phyloP scores from a whole-genome alignment of 2,888 invertebrate species.

The Drosophila colorata region DNA sequence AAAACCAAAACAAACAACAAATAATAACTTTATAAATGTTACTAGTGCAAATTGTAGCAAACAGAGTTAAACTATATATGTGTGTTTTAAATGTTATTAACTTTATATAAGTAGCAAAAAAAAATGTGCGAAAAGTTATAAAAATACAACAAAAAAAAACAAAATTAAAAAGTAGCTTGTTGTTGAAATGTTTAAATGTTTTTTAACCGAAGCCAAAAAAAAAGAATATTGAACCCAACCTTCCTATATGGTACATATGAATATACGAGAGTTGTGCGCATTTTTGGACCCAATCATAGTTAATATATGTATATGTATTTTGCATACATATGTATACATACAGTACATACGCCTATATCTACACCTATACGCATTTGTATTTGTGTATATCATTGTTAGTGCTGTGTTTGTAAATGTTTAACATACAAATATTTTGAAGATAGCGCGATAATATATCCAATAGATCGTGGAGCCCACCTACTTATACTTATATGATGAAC shows the following conservation, averaged over 20 bases:
- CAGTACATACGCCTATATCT: slow-evolving; percentile 32
- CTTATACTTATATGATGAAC: slow-evolving; percentile 39
- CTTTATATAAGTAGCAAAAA: slow-evolving; percentile 47
- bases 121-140: slow-evolving; percentile 29
- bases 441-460: slow-evolving; percentile 26
- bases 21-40: slow-evolving; percentile 72
- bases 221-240: slow-evolving; percentile 21
- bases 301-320: slow-evolving; percentile 22
- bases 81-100: slow-evolving; percentile 79
- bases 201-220: slow-evolving; percentile 55
- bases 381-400: slow-evolving; percentile 67
- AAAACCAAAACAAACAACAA: slow-evolving; percentile 22
- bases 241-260: slow-evolving; percentile 27
- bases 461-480: slow-evolving; percentile 74
- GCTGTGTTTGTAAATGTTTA: slow-evolving; percentile 71
- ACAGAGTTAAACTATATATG: slow-evolving; percentile 64
- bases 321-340: slow-evolving; percentile 21
- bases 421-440: slow-evolving; percentile 34
- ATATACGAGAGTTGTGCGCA: background rate
- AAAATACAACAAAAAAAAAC: slow-evolving; percentile 22
- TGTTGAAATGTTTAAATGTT: slow-evolving; percentile 81
- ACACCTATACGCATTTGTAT: slow-evolving; percentile 53
- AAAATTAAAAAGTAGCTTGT: slow-evolving; percentile 64
- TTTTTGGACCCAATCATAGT: background rate
- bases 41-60: slow-evolving; percentile 71